phyloP scores from a whole-genome alignment of 1,140 invertebrate species.

The Eriocheir sinensis region DNA sequence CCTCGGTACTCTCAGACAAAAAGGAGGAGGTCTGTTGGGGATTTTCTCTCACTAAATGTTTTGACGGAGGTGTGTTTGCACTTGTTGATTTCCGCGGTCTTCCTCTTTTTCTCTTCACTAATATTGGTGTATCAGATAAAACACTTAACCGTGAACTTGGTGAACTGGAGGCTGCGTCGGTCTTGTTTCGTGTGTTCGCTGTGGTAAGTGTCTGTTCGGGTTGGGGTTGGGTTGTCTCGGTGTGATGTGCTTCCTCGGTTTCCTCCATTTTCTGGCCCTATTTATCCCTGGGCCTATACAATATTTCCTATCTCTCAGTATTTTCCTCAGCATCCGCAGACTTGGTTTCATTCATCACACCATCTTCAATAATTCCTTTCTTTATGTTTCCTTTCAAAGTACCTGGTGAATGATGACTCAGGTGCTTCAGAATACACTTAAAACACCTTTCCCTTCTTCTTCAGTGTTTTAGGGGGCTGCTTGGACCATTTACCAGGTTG shows the following conservation, averaged over 20 bases:
- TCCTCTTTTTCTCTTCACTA: slow-evolving; percentile 28
- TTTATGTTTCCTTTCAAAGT: too few species aligned
- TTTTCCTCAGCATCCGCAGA: too few species aligned
- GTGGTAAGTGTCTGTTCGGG: background rate
- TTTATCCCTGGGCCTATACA: too few species aligned
- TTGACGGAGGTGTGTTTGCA: background rate
- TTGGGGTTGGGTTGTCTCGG: too few species aligned
- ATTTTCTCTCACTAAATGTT: background rate
- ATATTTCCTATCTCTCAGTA: too few species aligned
- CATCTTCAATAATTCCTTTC: too few species aligned
- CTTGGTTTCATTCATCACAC: too few species aligned
- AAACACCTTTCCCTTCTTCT: too few species aligned
- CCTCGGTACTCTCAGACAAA: slow-evolving; percentile 48
- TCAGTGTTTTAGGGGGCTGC: too few species aligned
- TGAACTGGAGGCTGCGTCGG: background rate
- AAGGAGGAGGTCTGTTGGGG: background rate
- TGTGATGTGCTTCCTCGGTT: background rate
- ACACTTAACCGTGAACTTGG: background rate
- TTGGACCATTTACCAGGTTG: too few species aligned
- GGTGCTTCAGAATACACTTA: too few species aligned
- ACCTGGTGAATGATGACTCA: too few species aligned
- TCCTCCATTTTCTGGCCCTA: background rate
- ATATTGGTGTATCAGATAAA: background rate
- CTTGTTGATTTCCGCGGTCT: slow-evolving; percentile 13
- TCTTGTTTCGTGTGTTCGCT: background rate